A percentile compares a stretch with the other conserved stretches of the same genome.
phyloP scores from a whole-genome alignment of 2,797 vertebrate genomes.

The Syncerus caffer region DNA sequence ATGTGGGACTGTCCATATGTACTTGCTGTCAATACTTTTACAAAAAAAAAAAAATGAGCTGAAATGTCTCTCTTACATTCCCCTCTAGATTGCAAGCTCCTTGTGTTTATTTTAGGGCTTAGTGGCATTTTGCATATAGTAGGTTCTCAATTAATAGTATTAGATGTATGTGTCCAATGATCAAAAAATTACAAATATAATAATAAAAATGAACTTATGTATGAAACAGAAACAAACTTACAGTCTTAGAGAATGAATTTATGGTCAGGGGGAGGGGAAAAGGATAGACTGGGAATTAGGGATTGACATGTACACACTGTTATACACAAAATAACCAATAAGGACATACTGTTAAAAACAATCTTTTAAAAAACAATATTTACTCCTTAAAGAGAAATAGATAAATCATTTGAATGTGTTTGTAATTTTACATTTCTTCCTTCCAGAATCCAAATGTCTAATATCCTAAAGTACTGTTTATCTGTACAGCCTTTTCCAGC shows the following conservation, averaged over 20 bases:
- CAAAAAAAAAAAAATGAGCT: not conserved
- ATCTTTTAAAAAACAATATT: not conserved
- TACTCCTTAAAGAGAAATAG: not conserved
- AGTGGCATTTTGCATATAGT: not conserved
- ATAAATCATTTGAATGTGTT: not conserved
- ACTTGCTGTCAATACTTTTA: not conserved
- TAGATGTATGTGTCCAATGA: not conserved
- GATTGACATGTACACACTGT: not conserved
- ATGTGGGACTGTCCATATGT: not conserved
- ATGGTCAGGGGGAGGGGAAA: not conserved
- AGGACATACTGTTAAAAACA: not conserved
- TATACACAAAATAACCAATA: not conserved
- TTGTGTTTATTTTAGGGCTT: not conserved
- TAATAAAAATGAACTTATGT: not conserved
- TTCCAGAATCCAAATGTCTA: conserved; percentile 3
- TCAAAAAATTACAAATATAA: not conserved
- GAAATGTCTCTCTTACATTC: not conserved
- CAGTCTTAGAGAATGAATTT: not conserved
- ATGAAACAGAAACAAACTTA: not conserved
- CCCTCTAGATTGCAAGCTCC: not conserved
- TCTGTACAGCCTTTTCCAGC: not conserved
- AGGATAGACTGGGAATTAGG: not conserved
- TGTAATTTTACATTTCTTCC: not conserved
- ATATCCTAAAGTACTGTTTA: not conserved
- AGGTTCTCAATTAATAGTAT: not conserved